phyloP scores from a whole-genome alignment of 2,113 vertebrate genomes.

The Halichoerus grypus region DNA sequence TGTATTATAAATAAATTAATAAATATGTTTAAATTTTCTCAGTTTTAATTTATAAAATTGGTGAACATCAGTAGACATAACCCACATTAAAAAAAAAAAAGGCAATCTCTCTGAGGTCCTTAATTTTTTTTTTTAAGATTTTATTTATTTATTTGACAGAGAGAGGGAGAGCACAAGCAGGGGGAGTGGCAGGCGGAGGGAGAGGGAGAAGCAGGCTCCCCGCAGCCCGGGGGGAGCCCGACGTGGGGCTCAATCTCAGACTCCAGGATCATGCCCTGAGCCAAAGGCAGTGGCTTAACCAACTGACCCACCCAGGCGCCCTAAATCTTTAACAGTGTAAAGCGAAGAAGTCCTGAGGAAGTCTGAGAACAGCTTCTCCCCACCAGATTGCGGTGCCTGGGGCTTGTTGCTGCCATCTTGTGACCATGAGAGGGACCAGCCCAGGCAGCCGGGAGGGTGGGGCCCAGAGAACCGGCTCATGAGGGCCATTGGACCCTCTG shows the following conservation, averaged over 20 bases:
- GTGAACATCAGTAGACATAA: neutral
- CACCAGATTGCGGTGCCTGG: neutral
- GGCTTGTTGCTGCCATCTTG: conserved; percentile 50
- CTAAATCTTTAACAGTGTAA: neutral
- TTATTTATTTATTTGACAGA: too few relatives aligned
- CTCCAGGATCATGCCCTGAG: too few relatives aligned
- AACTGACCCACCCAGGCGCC: too few relatives aligned
- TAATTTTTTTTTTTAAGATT: neutral
- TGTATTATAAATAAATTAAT: neutral
- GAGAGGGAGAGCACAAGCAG: too few relatives aligned
- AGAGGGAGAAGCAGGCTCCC: too few relatives aligned
- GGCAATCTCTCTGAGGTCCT: neutral
- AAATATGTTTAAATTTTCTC: neutral
- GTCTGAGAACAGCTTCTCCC: too few relatives aligned
- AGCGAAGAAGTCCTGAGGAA: neutral
- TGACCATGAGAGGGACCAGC: neutral
- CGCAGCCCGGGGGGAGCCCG: too few relatives aligned
- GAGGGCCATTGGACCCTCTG: neutral
- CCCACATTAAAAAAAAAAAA: too few relatives aligned
- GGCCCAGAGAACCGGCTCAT: neutral
- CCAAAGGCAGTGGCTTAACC: too few relatives aligned
- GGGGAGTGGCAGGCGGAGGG: too few relatives aligned
- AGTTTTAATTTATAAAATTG: neutral
- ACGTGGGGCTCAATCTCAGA: too few relatives aligned
- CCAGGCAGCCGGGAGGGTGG: fast-evolving